Base-by-base conservation (phyloP, 2,797 vertebrate species). In the Melanotaenia pygmaea region DNA sequence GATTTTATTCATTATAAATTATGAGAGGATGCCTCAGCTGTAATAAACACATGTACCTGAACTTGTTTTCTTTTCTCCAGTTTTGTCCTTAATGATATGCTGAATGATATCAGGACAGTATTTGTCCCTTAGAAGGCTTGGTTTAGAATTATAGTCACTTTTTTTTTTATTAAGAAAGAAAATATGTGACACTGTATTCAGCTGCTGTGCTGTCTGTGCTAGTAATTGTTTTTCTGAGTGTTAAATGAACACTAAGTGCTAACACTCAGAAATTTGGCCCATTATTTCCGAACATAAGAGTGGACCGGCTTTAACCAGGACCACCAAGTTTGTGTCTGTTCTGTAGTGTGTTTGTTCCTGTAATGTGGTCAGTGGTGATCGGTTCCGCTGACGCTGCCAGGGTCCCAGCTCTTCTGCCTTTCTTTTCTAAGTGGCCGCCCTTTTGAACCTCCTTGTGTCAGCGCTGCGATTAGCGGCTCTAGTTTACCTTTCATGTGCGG, bases 351-450 rank as follows among this genome's bases (percentile, higher is more conserved):
- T 89, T 84, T 91, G 89, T 89, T 85, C 85, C 87, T 89, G 75
- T 92, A 88, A 89, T 91, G 87, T 91, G 81, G 87, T 84, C 84
- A 86, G 78, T 85, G 77, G 82, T 75, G 87, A 75, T 74, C 77
- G 81, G 78, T 74, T 79, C 85, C 65, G 78, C 89, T 88, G 91
- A 88, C 47, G 78, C 89, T 62, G 74, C 74, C 86, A 60, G 82
- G 76, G 82, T 85, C 86, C 84, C 65, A 53, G 81, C 85, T 90
- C 88, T 86, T 82, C 84, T 88, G 76, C 88, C 78, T 90, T 92
- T 92, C 90, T 92, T 85, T 91, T 93, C 89, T 90, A 92, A 93
- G 90, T 92, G 90, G 88, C 83, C 88, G 81, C 89, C 91, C 89
- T 92, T 85, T 89, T 91, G 78, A 92, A 91, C 87, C 85, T 83